Evolutionary conservation across 2,888 invertebrate species (phyloP).

Genomic region (Gandaritis pyraliata): DNA sequence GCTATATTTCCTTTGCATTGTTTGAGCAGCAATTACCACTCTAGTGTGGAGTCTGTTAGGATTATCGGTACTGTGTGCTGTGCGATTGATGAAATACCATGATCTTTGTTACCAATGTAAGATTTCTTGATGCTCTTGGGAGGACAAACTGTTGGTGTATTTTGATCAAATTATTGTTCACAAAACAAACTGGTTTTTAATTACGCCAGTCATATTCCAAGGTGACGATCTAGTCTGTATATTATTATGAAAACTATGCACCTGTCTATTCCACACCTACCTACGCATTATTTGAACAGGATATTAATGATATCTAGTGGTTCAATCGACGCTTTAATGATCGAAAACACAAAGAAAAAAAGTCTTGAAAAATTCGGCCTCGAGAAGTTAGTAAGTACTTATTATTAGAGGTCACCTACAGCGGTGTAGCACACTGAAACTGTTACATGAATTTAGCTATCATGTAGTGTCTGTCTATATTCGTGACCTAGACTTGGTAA

Average conservation of each 20-base stretch:
- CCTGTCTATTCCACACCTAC: conserved; percentile 16
- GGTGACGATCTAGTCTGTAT: conserved; percentile 37
- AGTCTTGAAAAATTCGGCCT: background rate
- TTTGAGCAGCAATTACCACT: conserved; percentile 21
- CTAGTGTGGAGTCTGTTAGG: background rate
- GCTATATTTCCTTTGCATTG: conserved; percentile 21
- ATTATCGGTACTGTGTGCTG: background rate
- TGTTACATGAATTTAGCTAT: background rate
- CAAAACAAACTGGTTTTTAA: conserved; percentile 32
- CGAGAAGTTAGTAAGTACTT: background rate
- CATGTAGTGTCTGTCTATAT: background rate
- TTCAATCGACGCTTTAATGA: background rate
- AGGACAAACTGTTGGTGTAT: conserved; percentile 7
- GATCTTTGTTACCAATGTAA: background rate
- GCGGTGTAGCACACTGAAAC: background rate
- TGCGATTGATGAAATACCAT: background rate
- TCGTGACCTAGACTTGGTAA: background rate
- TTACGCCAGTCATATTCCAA: conserved; percentile 43
- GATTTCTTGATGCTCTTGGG: background rate
- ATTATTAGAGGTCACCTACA: background rate
- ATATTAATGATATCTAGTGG: background rate
- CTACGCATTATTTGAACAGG: conserved; percentile 17
- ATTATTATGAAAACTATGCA: conserved; percentile 30
- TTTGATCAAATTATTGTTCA: conserved; percentile 10
- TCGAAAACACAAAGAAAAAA: background rate